Base-by-base conservation (phyloP, 64 coral and sea anemone genomes). In the Dendronephthya gigantea region DNA sequence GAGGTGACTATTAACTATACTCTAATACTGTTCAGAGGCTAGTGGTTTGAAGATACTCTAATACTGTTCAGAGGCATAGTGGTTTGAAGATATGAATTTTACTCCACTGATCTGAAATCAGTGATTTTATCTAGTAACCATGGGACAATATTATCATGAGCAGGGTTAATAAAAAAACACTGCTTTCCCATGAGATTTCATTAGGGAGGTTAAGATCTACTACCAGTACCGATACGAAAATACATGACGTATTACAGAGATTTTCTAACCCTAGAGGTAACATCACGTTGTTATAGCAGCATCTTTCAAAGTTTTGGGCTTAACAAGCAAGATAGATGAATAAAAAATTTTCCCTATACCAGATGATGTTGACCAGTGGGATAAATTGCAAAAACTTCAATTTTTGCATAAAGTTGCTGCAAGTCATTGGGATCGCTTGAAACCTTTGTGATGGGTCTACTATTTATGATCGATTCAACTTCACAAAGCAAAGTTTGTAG, bases 391-490 rank as follows among this genome's bases (percentile, higher is more conserved):
- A 10, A 74, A 74, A 35, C 32, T 74, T 30, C 68, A 74, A 74
- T 74, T 30, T 74, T 74, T 74, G 32, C 68, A 74, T 74, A 74
- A 74, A 1, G 68, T 74, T 30, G 68, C 72, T 12, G 27, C 9
- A 79, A 79, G 41, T 66, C 58, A 15, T n/a, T 2, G 25, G 83
- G 43, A 25, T 84, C 83, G 30, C 48, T 25, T n/a, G 40, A 49
- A 51, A 84, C 87, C 15, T 40, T 74, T 12, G 76, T 88, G 35
- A 88, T 55, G 5, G 69, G 87, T 25, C 87, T 43, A 19, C 25
- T 45, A 38, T 88, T 88, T 27, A 88, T 49, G 17, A 84, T 51
- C 15, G 31, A n/a, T 34, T 51, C 45, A 9, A 33, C 31, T 84
- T 84, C 83, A 9, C 83, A 55, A 9, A 84, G 7, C 1, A 84